Conservation (phyloP, 2,888 invertebrate genomes). For the Acleris sparsana region DNA sequence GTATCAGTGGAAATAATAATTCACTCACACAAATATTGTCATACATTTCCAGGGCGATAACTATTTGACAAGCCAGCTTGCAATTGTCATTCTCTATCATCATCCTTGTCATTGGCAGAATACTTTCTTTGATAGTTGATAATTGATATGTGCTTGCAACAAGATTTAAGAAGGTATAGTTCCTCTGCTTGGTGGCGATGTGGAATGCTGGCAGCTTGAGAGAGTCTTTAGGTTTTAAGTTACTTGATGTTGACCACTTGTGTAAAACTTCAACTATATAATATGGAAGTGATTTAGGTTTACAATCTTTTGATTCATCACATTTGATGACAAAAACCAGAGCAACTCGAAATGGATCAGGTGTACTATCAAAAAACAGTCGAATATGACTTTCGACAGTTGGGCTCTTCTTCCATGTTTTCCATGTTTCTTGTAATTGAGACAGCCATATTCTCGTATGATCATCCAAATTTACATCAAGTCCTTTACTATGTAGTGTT, state of each 20-base stretch:
- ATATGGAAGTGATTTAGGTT: slow-evolving; percentile 84
- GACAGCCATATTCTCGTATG: slow-evolving; percentile 65
- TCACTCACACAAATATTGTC: slow-evolving; percentile 87
- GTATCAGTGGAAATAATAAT: slow-evolving; percentile 89
- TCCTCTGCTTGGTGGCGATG: slow-evolving; percentile 87
- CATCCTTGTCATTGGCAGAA: slow-evolving; percentile 85
- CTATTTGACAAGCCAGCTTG: slow-evolving; percentile 90
- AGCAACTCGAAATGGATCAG: slow-evolving; percentile 84
- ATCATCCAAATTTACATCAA: slow-evolving; percentile 73
- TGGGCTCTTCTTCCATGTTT: slow-evolving; percentile 82
- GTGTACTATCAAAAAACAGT: slow-evolving; percentile 73
- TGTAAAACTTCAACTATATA: slow-evolving; percentile 85
- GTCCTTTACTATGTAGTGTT: slow-evolving; percentile 61
- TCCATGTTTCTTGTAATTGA: slow-evolving; percentile 72
- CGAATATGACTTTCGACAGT: slow-evolving; percentile 75
- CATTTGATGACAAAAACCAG: slow-evolving; percentile 85
- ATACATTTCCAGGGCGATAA: slow-evolving; percentile 86
- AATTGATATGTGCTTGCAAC: slow-evolving; percentile 87
- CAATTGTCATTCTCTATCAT: slow-evolving; percentile 80
- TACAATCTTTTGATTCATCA: slow-evolving; percentile 85
- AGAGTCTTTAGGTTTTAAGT: slow-evolving; percentile 68
- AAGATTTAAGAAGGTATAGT: slow-evolving; percentile 84
- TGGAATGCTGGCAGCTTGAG: slow-evolving; percentile 89
- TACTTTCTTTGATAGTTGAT: slow-evolving; percentile 82
- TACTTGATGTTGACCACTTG: slow-evolving; percentile 71